Evolutionary conservation across 1,140 invertebrate species (phyloP), one percentile per base, ranked within the genome.

Genomic region (Drosophila pseudoobscura): DNA sequence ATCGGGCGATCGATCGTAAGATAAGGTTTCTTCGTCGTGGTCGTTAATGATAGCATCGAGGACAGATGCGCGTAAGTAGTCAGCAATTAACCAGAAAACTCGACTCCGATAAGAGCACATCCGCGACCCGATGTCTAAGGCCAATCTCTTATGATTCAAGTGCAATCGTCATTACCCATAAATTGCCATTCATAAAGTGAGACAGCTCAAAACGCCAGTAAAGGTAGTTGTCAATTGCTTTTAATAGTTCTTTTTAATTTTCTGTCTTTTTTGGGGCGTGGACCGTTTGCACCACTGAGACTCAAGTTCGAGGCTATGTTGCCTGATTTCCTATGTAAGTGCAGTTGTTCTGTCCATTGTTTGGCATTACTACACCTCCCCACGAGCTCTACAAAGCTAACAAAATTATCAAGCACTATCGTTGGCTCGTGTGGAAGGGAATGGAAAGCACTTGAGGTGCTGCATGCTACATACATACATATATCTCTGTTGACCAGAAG

Each of bases 101-200:
- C 22, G 8, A 41, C 15, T 6, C 20, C 22, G 47, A 43, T 49
- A 61, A 41, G 44, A 69, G 11, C 46, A 62, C 50, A 15, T 56
- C 44, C 11, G 15, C 41, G 44, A 17, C 49, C 11, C 17, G 3
- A 31, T 43, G 43, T 9, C 26, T 74, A 9, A 13, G 31, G 8
- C 31, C 31, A 35, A 35, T 35, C 31, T 35, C 8, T 8, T 35
- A 39, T 39, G 13, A 13, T 39, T 22, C 53, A 53, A 49, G 35
- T 55, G 49, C 52, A 73, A 73, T 35, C 29, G 26, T 29, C 44
- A 63, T 46, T 61, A 22, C 22, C 41, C 46, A 69, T 20, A 24
- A 44, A 45, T 59, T 52, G 8, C 26, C 66, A 71, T 71, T 71
- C 53, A 66, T 59, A 51, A 39, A 49, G 20, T 49, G 9, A 17